Base-by-base conservation (phyloP, 2,888 invertebrate species). In the Steromphala cineraria region DNA sequence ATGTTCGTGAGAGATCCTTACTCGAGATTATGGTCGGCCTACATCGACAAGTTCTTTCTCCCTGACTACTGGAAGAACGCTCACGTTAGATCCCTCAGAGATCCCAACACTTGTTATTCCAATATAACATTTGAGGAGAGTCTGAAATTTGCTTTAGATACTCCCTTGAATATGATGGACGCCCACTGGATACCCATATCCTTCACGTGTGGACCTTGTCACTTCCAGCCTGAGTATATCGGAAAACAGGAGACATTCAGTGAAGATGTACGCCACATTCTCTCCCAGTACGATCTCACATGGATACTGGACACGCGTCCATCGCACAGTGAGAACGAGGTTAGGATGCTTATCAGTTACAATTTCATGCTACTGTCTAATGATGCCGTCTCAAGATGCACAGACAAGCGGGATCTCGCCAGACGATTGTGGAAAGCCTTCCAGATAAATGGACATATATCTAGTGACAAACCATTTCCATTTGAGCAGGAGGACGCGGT, bases 391-490 rank as follows among this genome's bases (percentile, higher is more conserved):
- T 36, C 8, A 5, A 17, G 8, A n/a, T 67, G 67, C 31, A 67
- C 31, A 1, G 31, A 28, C 2, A n/a, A 2, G 15, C 17, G 13
- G n/a, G 67, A 31, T 15, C 3, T 67, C 17, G 13, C 67, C 0
- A 8, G n/a, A 15, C 10, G 67, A 17, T 8, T 67, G 5, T 67
- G 67, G 67, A 67, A 1, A 31, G 31, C 31, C n/a, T 67, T 67
- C 31, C 67, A 67, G 67, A 24, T 67, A 17, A 67, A 67, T 67
- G 67, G 67, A 36, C 67, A 67, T 67, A n/a, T 67, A 1, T 67
- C 67, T 0, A 67, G 31, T 67, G 67, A 67, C 2, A 36, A 15
- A 67, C 31, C n/a, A 31, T 36, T 67, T n/a, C 15, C 13, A 13
- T 67, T 67, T 28, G 15, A 36, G 7, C 36, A 67, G 1, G 17